Conservation (phyloP, 2,888 invertebrate species). For the Smittia sp. region DNA sequence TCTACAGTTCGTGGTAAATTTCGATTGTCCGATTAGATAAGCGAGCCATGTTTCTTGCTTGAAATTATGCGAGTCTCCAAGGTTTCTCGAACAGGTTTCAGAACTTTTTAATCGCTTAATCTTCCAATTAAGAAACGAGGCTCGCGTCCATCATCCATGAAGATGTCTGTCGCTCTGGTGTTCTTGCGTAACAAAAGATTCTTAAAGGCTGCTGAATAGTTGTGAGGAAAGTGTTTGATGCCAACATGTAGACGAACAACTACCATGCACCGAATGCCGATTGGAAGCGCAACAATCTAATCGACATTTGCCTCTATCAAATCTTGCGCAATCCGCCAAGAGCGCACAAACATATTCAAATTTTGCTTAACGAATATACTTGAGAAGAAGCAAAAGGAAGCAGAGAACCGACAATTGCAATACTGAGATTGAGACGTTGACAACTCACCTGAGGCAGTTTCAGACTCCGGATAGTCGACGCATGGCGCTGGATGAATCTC, state of each 20-base stretch:
- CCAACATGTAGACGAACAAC: neutral
- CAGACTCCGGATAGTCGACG: conserved; percentile 72
- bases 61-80: too few species aligned
- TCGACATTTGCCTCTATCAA: neutral
- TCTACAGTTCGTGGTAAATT: neutral
- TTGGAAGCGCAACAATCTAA: neutral
- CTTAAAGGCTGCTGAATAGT: neutral
- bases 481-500: conserved; percentile 91
- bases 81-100: too few species aligned
- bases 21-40: neutral
- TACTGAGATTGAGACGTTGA: neutral
- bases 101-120: too few species aligned
- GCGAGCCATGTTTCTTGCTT: too few species aligned
- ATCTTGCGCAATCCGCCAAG: neutral
- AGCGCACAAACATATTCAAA: conserved; percentile 1
- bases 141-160: neutral
- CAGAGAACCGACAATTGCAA: neutral
- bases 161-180: neutral
- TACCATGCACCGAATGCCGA: neutral
- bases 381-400: neutral
- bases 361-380: neutral
- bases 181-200: neutral
- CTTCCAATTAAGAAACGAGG: too few species aligned
- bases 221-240: neutral
- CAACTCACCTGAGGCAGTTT: conserved; percentile 42